Evolutionary conservation across 2,113 vertebrate genomes (phyloP).

Genomic region (Mastomys coucha): DNA sequence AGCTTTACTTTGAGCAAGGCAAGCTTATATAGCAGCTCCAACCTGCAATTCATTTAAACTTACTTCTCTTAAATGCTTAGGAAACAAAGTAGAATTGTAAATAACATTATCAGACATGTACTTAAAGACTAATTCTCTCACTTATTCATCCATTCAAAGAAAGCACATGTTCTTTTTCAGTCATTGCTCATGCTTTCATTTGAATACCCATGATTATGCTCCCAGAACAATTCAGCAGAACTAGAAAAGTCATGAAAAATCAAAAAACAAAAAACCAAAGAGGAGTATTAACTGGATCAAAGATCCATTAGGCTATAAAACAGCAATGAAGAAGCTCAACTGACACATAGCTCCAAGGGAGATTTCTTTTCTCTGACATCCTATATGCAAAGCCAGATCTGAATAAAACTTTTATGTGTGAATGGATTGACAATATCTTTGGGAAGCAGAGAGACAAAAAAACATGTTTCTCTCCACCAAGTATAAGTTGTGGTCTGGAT

Average conservation of each 20-base stretch:
- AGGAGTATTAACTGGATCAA: background rate
- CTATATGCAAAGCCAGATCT: background rate
- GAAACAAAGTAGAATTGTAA: background rate
- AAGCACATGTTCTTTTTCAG: background rate
- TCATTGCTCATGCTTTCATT: background rate
- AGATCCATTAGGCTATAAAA: background rate
- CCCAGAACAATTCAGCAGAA: background rate
- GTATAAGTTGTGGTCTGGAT: accelerated
- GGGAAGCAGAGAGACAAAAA: background rate
- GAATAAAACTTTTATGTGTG: background rate
- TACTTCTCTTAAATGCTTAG: background rate
- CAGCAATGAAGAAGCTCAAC: accelerated
- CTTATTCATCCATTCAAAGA: background rate
- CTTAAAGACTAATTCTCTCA: background rate
- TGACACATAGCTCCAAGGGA: too few relatives aligned
- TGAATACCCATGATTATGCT: background rate
- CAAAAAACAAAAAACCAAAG: background rate
- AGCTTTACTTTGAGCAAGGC: background rate
- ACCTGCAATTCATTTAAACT: background rate
- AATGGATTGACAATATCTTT: accelerated
- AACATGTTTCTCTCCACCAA: too few relatives aligned
- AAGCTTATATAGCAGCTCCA: background rate
- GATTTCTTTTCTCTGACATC: background rate
- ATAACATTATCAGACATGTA: background rate
- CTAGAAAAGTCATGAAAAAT: background rate